Conservation (phyloP, 2,888 invertebrate genomes). For the Dusona sp. region DNA sequence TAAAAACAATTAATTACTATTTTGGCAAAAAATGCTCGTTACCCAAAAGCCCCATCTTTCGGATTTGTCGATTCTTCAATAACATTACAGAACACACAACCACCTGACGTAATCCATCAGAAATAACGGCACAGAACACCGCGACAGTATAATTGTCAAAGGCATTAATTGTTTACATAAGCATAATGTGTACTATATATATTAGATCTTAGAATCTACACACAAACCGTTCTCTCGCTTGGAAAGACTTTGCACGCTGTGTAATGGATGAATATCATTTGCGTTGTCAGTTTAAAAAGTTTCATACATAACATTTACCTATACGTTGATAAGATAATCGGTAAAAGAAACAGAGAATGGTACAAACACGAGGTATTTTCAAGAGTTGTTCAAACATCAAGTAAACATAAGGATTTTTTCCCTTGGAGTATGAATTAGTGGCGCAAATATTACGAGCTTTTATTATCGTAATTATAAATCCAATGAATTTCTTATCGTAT, state of each 20-base stretch:
- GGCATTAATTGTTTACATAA: slow-evolving; percentile 26
- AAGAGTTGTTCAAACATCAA: not conserved
- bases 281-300: not conserved
- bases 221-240: not conserved
- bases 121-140: slow-evolving; percentile 36
- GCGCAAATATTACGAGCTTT: slow-evolving; percentile 16
- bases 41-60: not conserved
- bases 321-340: slow-evolving; percentile 42
- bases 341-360: not conserved
- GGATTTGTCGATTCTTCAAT: slow-evolving; percentile 9
- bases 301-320: slow-evolving; percentile 30
- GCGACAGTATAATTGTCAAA: slow-evolving; percentile 8
- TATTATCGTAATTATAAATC: slow-evolving; percentile 7
- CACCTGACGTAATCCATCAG: no score
- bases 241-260: not conserved
- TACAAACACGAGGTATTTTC: not conserved
- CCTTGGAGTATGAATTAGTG: not conserved
- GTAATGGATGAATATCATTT: not conserved
- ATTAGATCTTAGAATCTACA: not conserved
- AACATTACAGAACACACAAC: slow-evolving; percentile 12
- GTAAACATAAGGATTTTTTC: not conserved
- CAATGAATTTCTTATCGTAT: not conserved
- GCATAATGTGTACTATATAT: not conserved
- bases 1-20: not conserved
- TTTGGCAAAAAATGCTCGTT: not conserved